These are phyloP conservation scores for Vanacampus margaritifer DNA, from an alignment of 2,113 vertebrate species.

Conservation along the genomic window DNA sequence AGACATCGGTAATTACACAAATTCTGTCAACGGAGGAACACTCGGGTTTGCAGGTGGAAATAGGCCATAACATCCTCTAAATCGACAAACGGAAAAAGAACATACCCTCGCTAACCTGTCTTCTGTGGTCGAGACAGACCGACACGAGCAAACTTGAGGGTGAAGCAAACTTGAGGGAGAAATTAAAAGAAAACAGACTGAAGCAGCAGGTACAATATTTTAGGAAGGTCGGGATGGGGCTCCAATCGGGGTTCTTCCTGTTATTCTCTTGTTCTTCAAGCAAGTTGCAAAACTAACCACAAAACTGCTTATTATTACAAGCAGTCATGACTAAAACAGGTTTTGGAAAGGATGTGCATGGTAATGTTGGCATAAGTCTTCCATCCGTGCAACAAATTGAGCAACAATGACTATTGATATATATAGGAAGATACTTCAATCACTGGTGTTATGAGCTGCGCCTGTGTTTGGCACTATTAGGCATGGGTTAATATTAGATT, in stretches of 20 bases:
- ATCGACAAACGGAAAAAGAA: constrained; percentile 49
- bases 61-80: constrained; percentile 36
- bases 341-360: neutral
- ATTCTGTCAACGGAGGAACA: constrained; percentile 50
- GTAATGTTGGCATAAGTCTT: neutral
- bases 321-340: neutral
- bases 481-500: no score
- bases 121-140: constrained; percentile 47
- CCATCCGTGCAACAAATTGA: no score
- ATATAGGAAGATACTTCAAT: no score
- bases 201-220: constrained; percentile 18
- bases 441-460: no score
- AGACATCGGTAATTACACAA: constrained; percentile 48
- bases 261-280: constrained; percentile 2
- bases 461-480: no score
- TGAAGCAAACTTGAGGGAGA: constrained; percentile 26
- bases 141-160: constrained; percentile 16
- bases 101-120: constrained; percentile 39
- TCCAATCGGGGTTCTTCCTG: neutral
- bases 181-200: constrained; percentile 17
- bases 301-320: neutral
- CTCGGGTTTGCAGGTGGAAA: constrained; percentile 54
- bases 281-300: neutral
- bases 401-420: no score
- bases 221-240: neutral